Conservation (phyloP, 92 coral and sea anemone genomes). For the Galaxea fascicularis region DNA sequence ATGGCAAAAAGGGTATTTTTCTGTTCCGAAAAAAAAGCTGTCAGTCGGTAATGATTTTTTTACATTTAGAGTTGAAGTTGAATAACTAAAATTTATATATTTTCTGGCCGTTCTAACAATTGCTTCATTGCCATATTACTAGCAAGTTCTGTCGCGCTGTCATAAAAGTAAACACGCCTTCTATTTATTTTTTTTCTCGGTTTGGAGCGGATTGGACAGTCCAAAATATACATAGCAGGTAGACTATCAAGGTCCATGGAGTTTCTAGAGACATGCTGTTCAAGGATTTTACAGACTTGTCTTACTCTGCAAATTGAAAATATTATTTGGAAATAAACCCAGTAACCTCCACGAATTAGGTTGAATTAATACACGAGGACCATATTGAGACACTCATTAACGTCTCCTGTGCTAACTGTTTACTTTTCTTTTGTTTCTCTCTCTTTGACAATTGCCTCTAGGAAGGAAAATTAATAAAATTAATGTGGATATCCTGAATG, state of each 20-base stretch:
- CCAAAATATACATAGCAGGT: neutral
- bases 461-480: slow-evolving; percentile 12
- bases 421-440: slow-evolving; percentile 12
- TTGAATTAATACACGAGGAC: neutral
- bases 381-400: slow-evolving; percentile 21
- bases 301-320: neutral
- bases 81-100: too few species aligned
- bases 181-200: neutral
- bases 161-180: neutral
- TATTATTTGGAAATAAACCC: neutral
- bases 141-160: neutral
- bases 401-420: slow-evolving; percentile 7
- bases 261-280: neutral
- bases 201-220: neutral
- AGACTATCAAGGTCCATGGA: neutral
- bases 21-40: neutral
- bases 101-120: neutral
- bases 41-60: neutral
- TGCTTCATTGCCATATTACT: neutral
- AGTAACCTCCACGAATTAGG: slow-evolving; percentile 14
- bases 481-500: neutral
- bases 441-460: neutral
- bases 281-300: neutral
- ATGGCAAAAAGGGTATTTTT: neutral
- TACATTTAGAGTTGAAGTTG: neutral